Evolutionary conservation across 1,140 invertebrate species (phyloP), one percentile per base, ranked within the genome.

Genomic region (Euura lappo): DNA sequence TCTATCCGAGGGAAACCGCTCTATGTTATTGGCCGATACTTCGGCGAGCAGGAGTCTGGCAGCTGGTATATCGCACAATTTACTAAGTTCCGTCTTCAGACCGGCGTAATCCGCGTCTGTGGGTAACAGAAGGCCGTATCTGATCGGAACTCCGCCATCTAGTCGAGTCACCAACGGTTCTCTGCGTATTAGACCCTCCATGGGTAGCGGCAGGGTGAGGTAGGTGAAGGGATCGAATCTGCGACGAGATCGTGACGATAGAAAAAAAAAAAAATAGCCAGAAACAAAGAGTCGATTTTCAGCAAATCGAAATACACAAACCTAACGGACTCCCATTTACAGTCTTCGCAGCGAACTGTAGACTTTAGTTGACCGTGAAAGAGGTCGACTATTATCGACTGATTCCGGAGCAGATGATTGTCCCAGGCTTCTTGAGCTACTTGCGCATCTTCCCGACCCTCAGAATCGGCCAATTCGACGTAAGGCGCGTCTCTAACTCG

Each of bases 361-460:
- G 95, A 96, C 87, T 96, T 96, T 0, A 97, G 88, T 85, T 97
- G 95, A 0, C 96, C 96, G 87, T 97, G 96, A 87, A 97, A 97
- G 66, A 97, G 87, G 85, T 97, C 96, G 45, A 96, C 95, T 70
- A 97, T 92, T 71, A 97, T 94, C 4, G 95, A 96, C 83, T 93
- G 91, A 88, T 90, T 96, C 71, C 95, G 89, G 4, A 93, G 86
- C 69, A 94, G 88, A 85, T 96, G 94, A 82, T 94, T 94, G 65
- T 93, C 91, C 95, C 95, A 97, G 43, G 95, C 95, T 88, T 95
- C 92, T 78, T 92, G 89, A 46, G 93, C 93, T 72, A 95, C 94
- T 45, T 91, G 89, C 76, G 93, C 90, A 86, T 96, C 94, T 2
- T 93, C 92, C 51, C 94, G 81, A 1, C 93, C 93, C 86, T 92